Conservation (phyloP, 2,797 vertebrate species). For the Merluccius polli region DNA sequence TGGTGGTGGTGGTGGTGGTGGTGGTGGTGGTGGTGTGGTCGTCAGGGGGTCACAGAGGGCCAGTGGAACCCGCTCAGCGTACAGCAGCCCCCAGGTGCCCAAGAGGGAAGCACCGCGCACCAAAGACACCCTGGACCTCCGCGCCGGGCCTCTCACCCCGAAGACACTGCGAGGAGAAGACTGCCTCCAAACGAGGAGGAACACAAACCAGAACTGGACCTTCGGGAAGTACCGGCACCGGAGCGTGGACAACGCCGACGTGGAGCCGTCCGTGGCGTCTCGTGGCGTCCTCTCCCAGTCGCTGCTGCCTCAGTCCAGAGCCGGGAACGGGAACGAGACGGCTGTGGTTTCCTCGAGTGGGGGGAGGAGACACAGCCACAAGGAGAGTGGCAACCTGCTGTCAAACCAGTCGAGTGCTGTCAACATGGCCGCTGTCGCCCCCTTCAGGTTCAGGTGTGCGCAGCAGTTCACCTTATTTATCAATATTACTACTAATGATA, state of each 20-base stretch:
- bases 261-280: conserved; percentile 5
- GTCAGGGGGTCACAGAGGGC: conserved; percentile 41
- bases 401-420: conserved; percentile 69
- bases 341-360: conserved; percentile 30
- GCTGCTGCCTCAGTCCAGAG: conserved; percentile 33
- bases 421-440: conserved; percentile 85
- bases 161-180: conserved; percentile 48
- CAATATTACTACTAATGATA: background rate
- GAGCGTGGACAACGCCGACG: conserved; percentile 59
- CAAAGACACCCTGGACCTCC: conserved; percentile 67
- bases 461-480: background rate
- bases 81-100: conserved; percentile 73
- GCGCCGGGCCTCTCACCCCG: conserved; percentile 47
- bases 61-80: conserved; percentile 66
- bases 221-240: conserved; percentile 60
- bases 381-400: conserved; percentile 43
- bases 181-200: conserved; percentile 52
- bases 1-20: too few relatives aligned
- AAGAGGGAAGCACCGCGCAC: conserved; percentile 60
- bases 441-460: conserved; percentile 85
- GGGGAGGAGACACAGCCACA: conserved; percentile 25
- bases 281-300: conserved; percentile 26
- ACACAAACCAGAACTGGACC: conserved; percentile 71
- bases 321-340: conserved; percentile 64
- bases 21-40: background rate